Evolutionary conservation across 2,888 invertebrate species (phyloP), one percentile per base, ranked within the genome.

Genomic region (Pachydiplax longipennis): DNA sequence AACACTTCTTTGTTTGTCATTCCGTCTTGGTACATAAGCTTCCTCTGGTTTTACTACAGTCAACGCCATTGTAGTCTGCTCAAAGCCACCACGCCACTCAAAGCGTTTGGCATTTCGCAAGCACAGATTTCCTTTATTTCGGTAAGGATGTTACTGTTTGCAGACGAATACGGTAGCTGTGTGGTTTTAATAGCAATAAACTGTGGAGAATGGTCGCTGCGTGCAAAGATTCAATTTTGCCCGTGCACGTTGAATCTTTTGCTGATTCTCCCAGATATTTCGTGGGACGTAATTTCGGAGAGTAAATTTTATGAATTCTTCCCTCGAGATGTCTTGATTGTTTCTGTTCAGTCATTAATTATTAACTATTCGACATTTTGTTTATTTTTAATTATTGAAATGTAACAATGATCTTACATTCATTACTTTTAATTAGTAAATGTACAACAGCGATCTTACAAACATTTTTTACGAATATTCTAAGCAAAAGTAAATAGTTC

Each of bases 1-100:
- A 25, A 65, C 65, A 65, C 25, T 31, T 31, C 73, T 73, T 53
- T 87, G 87, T 87, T 87, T 87, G 87, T 65, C 61, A 37, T 61
- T 61, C 87, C n/a, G 61, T 87, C 87, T 87, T n/a, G 31, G 87
- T 53, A 87, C 37, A 87, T 83, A 83, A 83, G 83, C 83, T 83
- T 61, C 61, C 31, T n/a, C 12, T 6, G 35, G 87, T 87, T 87
- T 87, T 87, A 87, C 87, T 65, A 87, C 87, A 87, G 87, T n/a
- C 37, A 37, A 61, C 10, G 87, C 37, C 87, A 61, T 37, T 87
- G 87, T 87, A 87, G 87, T 87, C 87, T 65, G 61, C 61, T n/a
- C 18, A 61, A 61, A 22, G 35, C 31, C 1, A 35, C 15, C 12
- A 18, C 83, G 83, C 25, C 44, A 82, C 35, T 61, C 53, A 25